These are phyloP conservation scores for Ischnus inquisitorius DNA, from an alignment of 2,888 invertebrate genomes.

Conservation along the genomic window DNA sequence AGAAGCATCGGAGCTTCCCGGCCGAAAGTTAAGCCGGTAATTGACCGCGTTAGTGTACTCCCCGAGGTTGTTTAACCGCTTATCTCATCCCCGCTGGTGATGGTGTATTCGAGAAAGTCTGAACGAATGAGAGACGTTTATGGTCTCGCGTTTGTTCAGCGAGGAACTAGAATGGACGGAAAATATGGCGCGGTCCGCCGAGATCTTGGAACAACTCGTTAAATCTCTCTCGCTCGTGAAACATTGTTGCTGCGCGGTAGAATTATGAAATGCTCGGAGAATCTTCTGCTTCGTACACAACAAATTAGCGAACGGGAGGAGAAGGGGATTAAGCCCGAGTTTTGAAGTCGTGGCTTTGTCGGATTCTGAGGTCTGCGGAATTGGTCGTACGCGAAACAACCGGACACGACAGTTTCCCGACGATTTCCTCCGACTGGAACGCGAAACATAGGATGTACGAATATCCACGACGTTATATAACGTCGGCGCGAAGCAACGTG, in stretches of 20 bases:
- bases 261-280: not conserved
- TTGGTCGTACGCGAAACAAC: slow-evolving; percentile 7
- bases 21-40: slow-evolving; percentile 60
- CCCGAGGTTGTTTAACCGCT: slow-evolving; percentile 55
- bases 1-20: slow-evolving; percentile 26
- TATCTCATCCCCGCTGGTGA: slow-evolving; percentile 43
- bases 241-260: not conserved
- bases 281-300: not conserved
- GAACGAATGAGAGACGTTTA: not conserved
- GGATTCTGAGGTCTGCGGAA: slow-evolving; percentile 2
- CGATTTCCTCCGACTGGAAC: slow-evolving; percentile 34
- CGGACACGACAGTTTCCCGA: slow-evolving; percentile 39
- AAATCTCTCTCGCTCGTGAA: not conserved
- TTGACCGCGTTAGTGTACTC: slow-evolving; percentile 56
- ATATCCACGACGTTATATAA: not conserved
- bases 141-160: not conserved
- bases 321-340: not conserved
- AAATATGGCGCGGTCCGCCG: not conserved
- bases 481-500: slow-evolving; percentile 15
- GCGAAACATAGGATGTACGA: slow-evolving; percentile 17
- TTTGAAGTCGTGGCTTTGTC: slow-evolving; percentile 13
- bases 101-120: slow-evolving; percentile 8
- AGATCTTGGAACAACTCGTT: not conserved
- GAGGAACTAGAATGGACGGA: slow-evolving; percentile 10
- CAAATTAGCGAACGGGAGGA: not conserved